Percentiles rank a stretch among this genome's conserved stretches.
These are phyloP conservation scores for Maniola hyperantus DNA, from an alignment of 2,888 invertebrate genomes.

Conservation along the genomic window DNA sequence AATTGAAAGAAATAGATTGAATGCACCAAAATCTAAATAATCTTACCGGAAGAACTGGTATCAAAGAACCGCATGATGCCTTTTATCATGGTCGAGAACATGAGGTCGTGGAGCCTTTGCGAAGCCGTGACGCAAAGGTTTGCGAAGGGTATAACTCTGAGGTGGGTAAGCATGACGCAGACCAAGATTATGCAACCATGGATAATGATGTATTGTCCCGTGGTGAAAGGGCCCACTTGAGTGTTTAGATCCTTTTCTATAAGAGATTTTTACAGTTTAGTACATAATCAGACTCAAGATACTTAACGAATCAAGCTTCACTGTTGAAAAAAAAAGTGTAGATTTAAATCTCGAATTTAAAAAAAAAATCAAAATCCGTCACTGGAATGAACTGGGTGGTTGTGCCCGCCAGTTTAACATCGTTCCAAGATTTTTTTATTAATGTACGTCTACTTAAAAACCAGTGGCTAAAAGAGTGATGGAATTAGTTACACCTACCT, in stretches of 20 bases:
- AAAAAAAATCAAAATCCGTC: no score
- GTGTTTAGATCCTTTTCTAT: slow-evolving; percentile 63
- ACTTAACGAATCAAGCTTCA: neutral
- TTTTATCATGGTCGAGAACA: slow-evolving; percentile 84
- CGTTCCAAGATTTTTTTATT: no score
- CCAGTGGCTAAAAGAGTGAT: no score
- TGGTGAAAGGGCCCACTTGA: slow-evolving; percentile 68
- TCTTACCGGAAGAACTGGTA: slow-evolving; percentile 86
- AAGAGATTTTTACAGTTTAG: slow-evolving; percentile 51
- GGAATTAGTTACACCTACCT: no score
- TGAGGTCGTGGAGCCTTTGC: slow-evolving; percentile 85
- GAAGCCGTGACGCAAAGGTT: slow-evolving; percentile 85
- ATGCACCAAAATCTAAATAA: no score
- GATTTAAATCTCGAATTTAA: no score
- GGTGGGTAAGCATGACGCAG: slow-evolving; percentile 81
- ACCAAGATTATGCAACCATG: slow-evolving; percentile 81
- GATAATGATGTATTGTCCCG: slow-evolving; percentile 82
- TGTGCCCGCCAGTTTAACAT: no score
- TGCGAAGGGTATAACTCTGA: slow-evolving; percentile 85
- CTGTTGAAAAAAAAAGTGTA: no score
- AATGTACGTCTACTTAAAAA: no score
- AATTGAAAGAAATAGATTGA: no score
- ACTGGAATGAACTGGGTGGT: no score
- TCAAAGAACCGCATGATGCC: slow-evolving; percentile 88
- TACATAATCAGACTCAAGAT: neutral